Evolutionary conservation across 1,140 invertebrate genomes (phyloP).

Genomic region (Cardiocondyla obscurior): DNA sequence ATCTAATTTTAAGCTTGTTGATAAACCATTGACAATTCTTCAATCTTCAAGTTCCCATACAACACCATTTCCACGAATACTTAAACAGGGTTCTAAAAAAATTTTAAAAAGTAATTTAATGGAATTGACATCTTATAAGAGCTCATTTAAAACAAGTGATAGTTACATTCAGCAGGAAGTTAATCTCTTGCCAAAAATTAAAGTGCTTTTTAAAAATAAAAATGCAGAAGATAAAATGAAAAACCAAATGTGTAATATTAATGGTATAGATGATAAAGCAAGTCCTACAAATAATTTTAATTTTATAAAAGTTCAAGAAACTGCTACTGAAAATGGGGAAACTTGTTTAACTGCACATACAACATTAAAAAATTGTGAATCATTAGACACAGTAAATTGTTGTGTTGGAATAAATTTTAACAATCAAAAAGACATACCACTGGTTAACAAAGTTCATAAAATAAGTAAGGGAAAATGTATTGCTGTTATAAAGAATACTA

Average conservation of each 20-base stretch:
- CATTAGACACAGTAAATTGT: too few species aligned
- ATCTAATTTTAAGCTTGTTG: not conserved
- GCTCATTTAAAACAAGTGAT: too few species aligned
- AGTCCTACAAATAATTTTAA: not conserved
- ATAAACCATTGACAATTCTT: not conserved
- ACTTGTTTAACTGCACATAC: not conserved
- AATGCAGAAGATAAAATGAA: not conserved
- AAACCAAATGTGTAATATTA: not conserved
- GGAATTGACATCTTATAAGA: not conserved
- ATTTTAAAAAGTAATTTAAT: not conserved
- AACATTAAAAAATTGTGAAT: not conserved
- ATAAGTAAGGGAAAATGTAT: not conserved
- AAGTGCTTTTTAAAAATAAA: not conserved
- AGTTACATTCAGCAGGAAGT: not conserved
- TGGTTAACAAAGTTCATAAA: too few species aligned
- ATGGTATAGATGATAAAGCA: not conserved
- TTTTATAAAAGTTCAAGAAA: not conserved
- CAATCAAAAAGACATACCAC: not conserved
- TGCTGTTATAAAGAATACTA: not conserved
- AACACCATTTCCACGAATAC: not conserved
- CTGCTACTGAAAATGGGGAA: not conserved
- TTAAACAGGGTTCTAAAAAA: not conserved
- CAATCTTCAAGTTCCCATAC: not conserved
- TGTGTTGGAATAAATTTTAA: not conserved
- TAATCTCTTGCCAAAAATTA: not conserved